Evolutionary conservation across 2,113 vertebrate species (phyloP).

Genomic region (Gopherus evgoodei): DNA sequence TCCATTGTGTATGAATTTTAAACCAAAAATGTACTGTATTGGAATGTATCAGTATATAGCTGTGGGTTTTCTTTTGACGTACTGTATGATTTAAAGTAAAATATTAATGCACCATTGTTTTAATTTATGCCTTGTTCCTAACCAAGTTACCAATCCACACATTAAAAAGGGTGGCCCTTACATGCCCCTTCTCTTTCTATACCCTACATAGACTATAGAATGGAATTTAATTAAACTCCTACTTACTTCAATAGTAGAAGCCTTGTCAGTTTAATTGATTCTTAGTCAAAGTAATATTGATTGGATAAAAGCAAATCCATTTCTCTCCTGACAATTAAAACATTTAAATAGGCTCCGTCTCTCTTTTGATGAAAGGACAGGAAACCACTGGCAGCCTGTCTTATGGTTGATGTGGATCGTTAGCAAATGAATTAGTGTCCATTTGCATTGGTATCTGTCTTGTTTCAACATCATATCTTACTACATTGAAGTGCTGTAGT

Average conservation of each 20-base stretch:
- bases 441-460: constrained; percentile 65
- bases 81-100: background rate
- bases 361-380: constrained; percentile 68
- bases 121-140: constrained; percentile 34
- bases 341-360: constrained; percentile 75
- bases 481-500: constrained; percentile 38
- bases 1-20: background rate
- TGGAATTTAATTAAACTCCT: constrained; percentile 80
- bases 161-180: constrained; percentile 15
- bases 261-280: constrained; percentile 82
- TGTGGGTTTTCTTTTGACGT: background rate
- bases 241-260: constrained; percentile 71
- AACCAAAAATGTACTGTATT: background rate
- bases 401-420: constrained; percentile 69
- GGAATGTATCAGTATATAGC: background rate
- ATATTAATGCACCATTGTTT: background rate
- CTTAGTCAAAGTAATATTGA: constrained; percentile 82
- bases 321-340: constrained; percentile 82
- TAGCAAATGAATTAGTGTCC: constrained; percentile 76
- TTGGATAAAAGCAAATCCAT: constrained; percentile 84
- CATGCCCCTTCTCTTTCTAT: background rate
- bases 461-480: constrained; percentile 62
- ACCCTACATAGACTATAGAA: constrained; percentile 61
- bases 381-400: constrained; percentile 62
- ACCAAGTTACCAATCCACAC: background rate